Evolutionary conservation across 2,888 invertebrate species (phyloP), one percentile per base, ranked within the genome.

Genomic region (Drosophila nigricruria): DNA sequence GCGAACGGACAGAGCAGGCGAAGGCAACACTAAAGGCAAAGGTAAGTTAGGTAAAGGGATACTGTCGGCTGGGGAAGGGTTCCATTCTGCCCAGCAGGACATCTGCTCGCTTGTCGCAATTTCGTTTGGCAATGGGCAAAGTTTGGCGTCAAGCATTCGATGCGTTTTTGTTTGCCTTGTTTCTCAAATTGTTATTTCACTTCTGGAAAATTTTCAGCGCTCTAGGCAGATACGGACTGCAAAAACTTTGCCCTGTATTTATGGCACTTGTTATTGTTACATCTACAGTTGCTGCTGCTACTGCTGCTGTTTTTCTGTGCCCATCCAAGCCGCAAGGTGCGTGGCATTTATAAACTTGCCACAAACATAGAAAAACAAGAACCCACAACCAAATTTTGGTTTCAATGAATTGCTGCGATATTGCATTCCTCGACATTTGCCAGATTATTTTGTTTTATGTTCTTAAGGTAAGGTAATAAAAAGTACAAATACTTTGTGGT

Each of bases 181-280:
- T 87, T 83, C 82, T 73, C 69, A 79, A 89, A 89, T 84, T 89
- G 88, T 89, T 84, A 85, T 84, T 84, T 78, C 75, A 78, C 87
- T 88, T 87, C 70, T 36, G 23, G 45, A 59, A 62, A 83, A 84
- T 84, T 73, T 77, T 61, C 69, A 84, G 73, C 59, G 74, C 85
- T 65, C 82, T 53, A 61, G 79, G 86, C 85, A 84, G 82, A 84
- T 72, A 81, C 57, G 50, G 64, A 53, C 50, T 63, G 76, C 69
- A 73, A 65, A 75, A 84, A 89, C 67, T 78, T 78, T 70, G 58
- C 50, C 45, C 52, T 65, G 76, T 84, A 84, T 84, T 84, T 84
- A 84, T 88, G 89, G 73, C 82, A 81, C 71, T 87, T 88, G 72
- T 65, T 65, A 45, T 69, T 77, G 79, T 78, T 38, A 43, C 45